Base-by-base conservation (phyloP, 2,888 invertebrate genomes). In the Ochlodes sylvanus region DNA sequence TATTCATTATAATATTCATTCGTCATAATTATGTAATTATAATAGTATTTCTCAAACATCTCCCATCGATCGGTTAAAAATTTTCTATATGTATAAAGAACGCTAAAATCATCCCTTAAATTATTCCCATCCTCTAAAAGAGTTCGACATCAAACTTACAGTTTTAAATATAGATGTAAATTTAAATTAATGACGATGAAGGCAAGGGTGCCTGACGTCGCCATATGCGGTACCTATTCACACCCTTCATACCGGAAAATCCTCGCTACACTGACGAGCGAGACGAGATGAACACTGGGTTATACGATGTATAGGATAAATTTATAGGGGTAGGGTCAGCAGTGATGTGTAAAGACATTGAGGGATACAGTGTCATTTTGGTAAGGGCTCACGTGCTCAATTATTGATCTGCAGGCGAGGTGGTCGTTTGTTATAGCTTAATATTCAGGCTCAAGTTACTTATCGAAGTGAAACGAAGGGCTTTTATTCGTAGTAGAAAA, bases 231-330 rank as follows among this genome's bases (percentile, higher is more conserved):
- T 50, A 19, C 7, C 21, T 52, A 52, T 52, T 52, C 52, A 52
- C 21, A 52, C 52, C 52, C 52, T 52, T 52, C 52, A 52, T 12
- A 52, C 52, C 52, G 52, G 52, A 52, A 52, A 52, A 52, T 14
- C 27, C 52, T 6, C 7, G 21, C 21, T 14, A 14, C 14, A 52
- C 47, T 47, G 50, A 50, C 50, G 50, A 50, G 19, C 19, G 50
- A 50, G 52, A 27, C 52, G 52, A 27, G 27, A 52, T 27, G 52
- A 52, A 27, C 52, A 14, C 5, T 27, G 52, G 21, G 7, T n/a
- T 47, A 17, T 47, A 17, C 15, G 10, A 15, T 14, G 15, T 44
- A 47, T 7, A 17, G 21, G 52, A 27, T 14, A 52, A 52, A 52
- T 27, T 52, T 52, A 52, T 52, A 52, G 21, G 21, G 19, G 21